Conservation (phyloP, 2,797 vertebrate genomes). For the Rhabdophis nuchalis region DNA sequence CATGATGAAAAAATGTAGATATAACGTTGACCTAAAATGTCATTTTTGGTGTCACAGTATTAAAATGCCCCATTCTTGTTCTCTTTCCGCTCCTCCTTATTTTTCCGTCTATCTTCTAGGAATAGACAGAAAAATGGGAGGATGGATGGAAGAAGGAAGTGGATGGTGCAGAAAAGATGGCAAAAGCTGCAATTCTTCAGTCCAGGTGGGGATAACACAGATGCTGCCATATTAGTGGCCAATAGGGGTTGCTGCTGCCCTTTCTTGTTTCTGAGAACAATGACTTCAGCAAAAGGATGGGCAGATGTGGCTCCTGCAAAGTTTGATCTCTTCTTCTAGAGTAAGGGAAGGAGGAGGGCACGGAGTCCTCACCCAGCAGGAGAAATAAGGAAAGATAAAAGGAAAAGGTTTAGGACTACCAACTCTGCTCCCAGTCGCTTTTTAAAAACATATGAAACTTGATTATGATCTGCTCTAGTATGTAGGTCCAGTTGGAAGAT, state of each 20-base stretch:
- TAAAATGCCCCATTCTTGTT: too few species aligned
- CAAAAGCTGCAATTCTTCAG: not conserved
- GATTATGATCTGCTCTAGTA: too few species aligned
- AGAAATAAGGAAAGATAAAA: not conserved
- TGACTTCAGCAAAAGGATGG: not conserved
- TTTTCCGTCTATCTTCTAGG: not conserved
- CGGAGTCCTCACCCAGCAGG: not conserved
- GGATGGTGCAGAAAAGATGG: not conserved
- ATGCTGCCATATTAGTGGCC: not conserved
- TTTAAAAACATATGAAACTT: not conserved
- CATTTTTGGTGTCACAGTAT: too few species aligned
- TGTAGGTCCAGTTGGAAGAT: not conserved
- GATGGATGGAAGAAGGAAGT: too few species aligned
- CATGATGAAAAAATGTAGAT: too few species aligned
- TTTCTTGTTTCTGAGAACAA: not conserved
- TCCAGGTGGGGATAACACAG: too few species aligned
- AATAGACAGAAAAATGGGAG: too few species aligned
- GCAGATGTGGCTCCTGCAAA: not conserved
- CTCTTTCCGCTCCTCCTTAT: too few species aligned
- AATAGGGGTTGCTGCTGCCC: not conserved
- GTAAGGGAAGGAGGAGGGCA: not conserved
- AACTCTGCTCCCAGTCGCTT: not conserved
- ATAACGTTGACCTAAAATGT: too few species aligned
- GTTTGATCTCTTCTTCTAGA: not conserved
- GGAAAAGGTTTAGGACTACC: fast-evolving